These are phyloP conservation scores for Lasioglossum leucozonium DNA, from an alignment of 2,888 invertebrate species.

Conservation along the genomic window DNA sequence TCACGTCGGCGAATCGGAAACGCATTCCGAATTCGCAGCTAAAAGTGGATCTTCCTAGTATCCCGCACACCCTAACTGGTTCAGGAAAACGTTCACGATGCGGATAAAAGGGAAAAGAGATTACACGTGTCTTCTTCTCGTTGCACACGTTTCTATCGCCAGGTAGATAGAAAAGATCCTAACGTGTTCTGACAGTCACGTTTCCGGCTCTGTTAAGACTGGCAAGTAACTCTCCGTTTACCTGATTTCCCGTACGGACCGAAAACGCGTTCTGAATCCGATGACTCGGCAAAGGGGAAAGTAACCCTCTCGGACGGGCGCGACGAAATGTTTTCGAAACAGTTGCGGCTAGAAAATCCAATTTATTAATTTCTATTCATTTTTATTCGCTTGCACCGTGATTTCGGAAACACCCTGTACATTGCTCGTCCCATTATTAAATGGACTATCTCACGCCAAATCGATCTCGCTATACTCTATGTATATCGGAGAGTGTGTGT, in stretches of 20 bases:
- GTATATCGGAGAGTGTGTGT: background rate
- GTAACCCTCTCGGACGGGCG: background rate
- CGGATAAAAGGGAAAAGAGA: conserved; percentile 35
- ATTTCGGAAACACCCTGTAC: background rate
- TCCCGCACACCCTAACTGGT: conserved; percentile 8
- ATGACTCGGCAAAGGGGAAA: background rate
- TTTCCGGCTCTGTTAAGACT: conserved; percentile 51
- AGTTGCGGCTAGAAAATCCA: background rate
- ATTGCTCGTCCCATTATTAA: background rate
- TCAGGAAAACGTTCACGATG: conserved; percentile 36
- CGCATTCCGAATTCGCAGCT: conserved; percentile 42
- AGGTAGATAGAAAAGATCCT: conserved; percentile 21
- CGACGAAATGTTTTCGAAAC: background rate
- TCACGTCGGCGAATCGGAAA: conserved; percentile 53
- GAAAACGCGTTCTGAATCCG: conserved; percentile 50
- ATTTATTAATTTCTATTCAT: background rate
- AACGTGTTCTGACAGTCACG: conserved; percentile 59
- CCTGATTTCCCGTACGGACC: conserved; percentile 45
- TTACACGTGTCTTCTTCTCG: conserved; percentile 50
- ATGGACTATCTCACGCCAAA: background rate
- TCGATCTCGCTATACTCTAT: background rate
- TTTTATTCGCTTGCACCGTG: too few relatives aligned
- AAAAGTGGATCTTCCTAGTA: conserved; percentile 45
- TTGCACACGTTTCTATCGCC: conserved; percentile 12
- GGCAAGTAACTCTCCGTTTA: conserved; percentile 46